A percentile compares a stretch with the other conserved stretches of the same genome.
Conservation (phyloP, 2,797 vertebrate genomes). For the Hydrophis major region DNA sequence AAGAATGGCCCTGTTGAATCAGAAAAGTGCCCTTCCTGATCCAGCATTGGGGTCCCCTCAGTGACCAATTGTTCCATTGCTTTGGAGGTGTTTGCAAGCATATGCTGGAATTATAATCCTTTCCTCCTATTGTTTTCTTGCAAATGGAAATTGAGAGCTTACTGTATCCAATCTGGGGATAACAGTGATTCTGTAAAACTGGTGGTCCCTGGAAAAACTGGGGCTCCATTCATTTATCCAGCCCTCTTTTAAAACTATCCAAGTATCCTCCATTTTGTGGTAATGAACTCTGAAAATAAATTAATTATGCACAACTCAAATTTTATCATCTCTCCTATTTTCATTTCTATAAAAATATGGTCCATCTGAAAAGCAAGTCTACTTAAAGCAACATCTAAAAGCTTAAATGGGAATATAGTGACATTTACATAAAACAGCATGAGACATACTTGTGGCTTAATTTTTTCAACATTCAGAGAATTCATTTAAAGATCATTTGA, state of each 20-base stretch:
- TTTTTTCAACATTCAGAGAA: not conserved
- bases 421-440: not conserved
- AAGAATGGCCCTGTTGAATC: not conserved
- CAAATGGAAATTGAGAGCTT: not conserved
- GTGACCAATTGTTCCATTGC: not conserved
- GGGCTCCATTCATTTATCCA: not conserved
- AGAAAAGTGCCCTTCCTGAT: not conserved
- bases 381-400: not conserved
- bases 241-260: not conserved
- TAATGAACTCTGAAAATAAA: not conserved
- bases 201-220: not conserved
- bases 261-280: not conserved
- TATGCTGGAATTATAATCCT: not conserved
- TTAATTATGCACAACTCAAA: not conserved
- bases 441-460: not conserved
- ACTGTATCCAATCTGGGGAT: not conserved
- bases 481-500: not conserved
- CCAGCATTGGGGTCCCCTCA: not conserved
- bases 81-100: not conserved
- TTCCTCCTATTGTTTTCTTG: not conserved
- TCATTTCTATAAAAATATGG: not conserved
- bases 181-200: not conserved
- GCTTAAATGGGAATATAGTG: not conserved
- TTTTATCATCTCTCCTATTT: not conserved
- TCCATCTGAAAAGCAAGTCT: not conserved